Evolutionary conservation across 2,797 vertebrate genomes (phyloP), one percentile per base, ranked within the genome.

Genomic region (Sylvia borin): DNA sequence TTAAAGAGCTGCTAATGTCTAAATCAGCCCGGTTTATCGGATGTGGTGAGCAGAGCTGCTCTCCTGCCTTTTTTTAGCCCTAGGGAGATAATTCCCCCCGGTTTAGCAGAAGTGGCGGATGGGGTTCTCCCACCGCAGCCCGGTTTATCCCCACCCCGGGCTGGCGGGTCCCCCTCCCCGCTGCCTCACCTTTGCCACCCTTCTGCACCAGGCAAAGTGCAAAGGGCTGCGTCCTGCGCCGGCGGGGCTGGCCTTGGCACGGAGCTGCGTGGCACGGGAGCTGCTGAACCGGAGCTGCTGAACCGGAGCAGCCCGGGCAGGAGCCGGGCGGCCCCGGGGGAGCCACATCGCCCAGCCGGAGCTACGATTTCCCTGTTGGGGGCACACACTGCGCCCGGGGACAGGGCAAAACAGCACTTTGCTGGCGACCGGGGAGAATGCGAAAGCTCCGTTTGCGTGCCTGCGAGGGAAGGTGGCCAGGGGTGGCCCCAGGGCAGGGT

Each of bases 31-130:
- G 32, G 29, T 85, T 94, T 92, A 91, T 84, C 68, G 84, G 91
- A 88, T 88, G 83, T 50, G 65, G 53, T 0, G 84, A 91, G 89
- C 42, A 10, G 89, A 88, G 82, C 92, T 3, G 48, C 78, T 92
- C 95, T 85, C 65, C 78, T 27, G 60, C 78, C 88, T 94, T 88
- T 86, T 78, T 95, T 96, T 95, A 94, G 88, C 77, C 83, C 62
- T 19, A 1, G 4, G 17, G 86, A 77, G 83, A 81, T 94, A 86
- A 95, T 84, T 81, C 92, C 76, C 32, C 13, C 74, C 4, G 27
- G 20, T 82, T 77, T 73, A 90, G 70, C 68, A 3, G 6, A 3
- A 2, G 54, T 15, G 42, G 29, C 1, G 5, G 54, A 45, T 54
- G 61, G 83, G 76, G 24, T 54, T 90, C 77, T 95, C 61, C 71